Percentiles rank a stretch among this genome's conserved stretches.
Evolutionary conservation across 2,797 vertebrate genomes (phyloP).

Genomic region (Epinephelus coioides): DNA sequence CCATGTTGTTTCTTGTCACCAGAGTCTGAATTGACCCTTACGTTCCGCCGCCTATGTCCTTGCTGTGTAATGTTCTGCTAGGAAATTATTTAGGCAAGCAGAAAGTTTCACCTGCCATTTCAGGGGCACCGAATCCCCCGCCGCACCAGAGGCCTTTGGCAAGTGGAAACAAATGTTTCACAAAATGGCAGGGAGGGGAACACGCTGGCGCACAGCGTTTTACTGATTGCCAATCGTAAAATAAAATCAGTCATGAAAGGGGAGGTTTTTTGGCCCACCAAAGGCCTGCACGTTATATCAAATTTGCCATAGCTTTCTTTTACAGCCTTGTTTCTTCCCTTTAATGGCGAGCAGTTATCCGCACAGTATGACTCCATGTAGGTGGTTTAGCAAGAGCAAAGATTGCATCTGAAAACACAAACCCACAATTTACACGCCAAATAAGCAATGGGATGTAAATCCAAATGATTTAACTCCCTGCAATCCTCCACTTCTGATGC

Average conservation of each 20-base stretch:
- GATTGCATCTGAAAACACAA: conserved; percentile 82
- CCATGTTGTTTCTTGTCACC: conserved; percentile 71
- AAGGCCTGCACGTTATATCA: conserved; percentile 75
- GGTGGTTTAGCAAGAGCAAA: conserved; percentile 83
- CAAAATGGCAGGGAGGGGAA: conserved; percentile 88
- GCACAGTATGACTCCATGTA: conserved; percentile 82
- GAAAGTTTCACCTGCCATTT: conserved; percentile 87
- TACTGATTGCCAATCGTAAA: conserved; percentile 92
- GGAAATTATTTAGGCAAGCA: conserved; percentile 88
- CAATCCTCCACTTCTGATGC: conserved; percentile 70
- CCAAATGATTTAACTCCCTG: conserved; percentile 66
- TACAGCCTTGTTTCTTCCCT: conserved; percentile 83
- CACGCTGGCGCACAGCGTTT: conserved; percentile 88
- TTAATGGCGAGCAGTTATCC: conserved; percentile 82
- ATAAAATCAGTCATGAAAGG: conserved; percentile 90
- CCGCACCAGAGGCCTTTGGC: conserved; percentile 84
- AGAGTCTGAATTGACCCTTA: conserved; percentile 71
- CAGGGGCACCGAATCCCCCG: conserved; percentile 79
- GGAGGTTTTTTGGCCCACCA: conserved; percentile 78
- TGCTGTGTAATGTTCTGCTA: conserved; percentile 78
- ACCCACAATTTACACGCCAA: conserved; percentile 70
- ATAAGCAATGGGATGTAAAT: conserved; percentile 74
- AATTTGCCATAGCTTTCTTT: conserved; percentile 77
- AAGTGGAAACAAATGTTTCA: conserved; percentile 87
- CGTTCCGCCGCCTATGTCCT: conserved; percentile 68